Conservation (phyloP, 2,888 invertebrate genomes). For the Leucophenga maculata region DNA sequence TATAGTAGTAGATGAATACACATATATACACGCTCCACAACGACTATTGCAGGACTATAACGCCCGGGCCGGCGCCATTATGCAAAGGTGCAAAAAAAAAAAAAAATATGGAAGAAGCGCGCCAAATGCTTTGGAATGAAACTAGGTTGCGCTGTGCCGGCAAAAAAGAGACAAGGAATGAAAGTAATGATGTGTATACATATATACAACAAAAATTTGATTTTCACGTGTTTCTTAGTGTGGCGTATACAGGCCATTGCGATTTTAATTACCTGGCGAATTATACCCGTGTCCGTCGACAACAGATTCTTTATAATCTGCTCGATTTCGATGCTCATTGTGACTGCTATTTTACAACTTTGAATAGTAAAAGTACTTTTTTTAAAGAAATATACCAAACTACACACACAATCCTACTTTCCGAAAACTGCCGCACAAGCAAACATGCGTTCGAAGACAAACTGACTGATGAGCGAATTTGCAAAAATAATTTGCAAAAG, state of each 20-base stretch:
- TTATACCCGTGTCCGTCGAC: constrained; percentile 75
- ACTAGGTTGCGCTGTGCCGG: too few species aligned
- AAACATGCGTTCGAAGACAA: too few species aligned
- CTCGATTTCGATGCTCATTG: constrained; percentile 73
- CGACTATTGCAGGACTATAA: too few species aligned
- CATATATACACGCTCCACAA: too few species aligned
- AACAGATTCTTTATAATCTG: constrained; percentile 77
- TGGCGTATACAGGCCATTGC: too few species aligned
- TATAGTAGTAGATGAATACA: too few species aligned
- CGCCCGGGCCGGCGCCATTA: too few species aligned
- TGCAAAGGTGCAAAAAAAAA: too few species aligned
- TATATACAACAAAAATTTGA: constrained; percentile 28
- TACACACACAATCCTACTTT: constrained; percentile 5
- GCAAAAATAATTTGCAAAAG: too few species aligned
- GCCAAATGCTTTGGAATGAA: too few species aligned
- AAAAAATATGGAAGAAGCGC: too few species aligned
- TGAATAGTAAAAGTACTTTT: not conserved
- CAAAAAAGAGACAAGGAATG: not conserved
- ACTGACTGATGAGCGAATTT: too few species aligned
- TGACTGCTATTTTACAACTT: not conserved
- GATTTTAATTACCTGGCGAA: constrained; percentile 75
- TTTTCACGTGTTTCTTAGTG: not conserved
- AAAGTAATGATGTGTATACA: not conserved
- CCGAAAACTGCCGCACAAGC: constrained; percentile 25
- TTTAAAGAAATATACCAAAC: constrained; percentile 1